Evolutionary conservation across 2,888 invertebrate genomes (phyloP).

Genomic region (Euzophera pinguis): DNA sequence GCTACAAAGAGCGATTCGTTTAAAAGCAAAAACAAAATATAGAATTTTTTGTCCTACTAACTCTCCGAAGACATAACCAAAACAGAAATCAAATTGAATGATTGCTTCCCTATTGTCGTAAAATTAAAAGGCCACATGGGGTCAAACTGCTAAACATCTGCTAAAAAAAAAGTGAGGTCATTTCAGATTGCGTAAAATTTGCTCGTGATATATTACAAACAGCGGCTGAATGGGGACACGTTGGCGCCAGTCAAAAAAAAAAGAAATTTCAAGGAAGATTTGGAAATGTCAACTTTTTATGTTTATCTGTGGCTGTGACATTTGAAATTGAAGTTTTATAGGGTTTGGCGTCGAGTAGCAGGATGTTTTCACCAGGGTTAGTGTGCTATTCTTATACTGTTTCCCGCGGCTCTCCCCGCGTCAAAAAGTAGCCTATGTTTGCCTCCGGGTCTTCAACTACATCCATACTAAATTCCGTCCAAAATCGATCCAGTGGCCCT

Average conservation of each 20-base stretch:
- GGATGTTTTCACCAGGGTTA: background rate
- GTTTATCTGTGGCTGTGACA: background rate
- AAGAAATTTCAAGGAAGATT: conserved; percentile 3
- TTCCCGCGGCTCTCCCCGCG: no score
- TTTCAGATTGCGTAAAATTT: conserved; percentile 25
- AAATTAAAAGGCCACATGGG: conserved; percentile 3
- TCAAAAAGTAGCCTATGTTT: no score
- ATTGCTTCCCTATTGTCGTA: background rate
- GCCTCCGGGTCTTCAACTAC: no score
- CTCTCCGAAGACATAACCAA: background rate
- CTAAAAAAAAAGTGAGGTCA: conserved; percentile 24
- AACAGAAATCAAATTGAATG: conserved; percentile 5
- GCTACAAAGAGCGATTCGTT: no score
- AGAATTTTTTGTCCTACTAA: no score
- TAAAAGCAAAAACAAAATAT: no score
- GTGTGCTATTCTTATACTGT: no score
- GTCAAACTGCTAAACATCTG: conserved; percentile 14
- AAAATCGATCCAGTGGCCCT: no score
- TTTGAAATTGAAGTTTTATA: background rate
- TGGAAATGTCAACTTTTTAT: conserved; percentile 12
- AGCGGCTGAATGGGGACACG: conserved; percentile 33
- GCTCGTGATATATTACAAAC: conserved; percentile 52
- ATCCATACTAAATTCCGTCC: no score
- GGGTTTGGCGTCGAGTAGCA: background rate
- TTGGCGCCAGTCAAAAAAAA: conserved; percentile 48